Evolutionary conservation across 2,888 invertebrate species (phyloP), one percentile per base, ranked within the genome.

Genomic region (Monoplex corrugatus): DNA sequence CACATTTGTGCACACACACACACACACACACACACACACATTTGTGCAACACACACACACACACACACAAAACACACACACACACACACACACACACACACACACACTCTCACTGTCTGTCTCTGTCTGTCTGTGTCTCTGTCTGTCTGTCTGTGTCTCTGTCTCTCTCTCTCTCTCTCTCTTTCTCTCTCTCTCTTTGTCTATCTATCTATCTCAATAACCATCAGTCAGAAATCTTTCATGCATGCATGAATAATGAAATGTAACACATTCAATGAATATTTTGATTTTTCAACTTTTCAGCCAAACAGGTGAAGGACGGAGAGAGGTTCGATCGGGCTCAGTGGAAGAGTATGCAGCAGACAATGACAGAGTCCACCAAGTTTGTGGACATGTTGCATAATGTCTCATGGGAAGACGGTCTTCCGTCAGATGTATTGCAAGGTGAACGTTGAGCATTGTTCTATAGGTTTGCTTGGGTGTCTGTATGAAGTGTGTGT

Each of bases 331-430:
- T 95, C 90, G 95, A 95, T 91, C 91, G 95, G 40, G 89, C 92
- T 16, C 94, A 93, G 80, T 96, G 96, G 96, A 96, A 96, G 92
- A 92, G 93, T 82, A 96, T 96, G 94, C 94, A 94, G 90, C 93
- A 92, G 87, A 94, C 95, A 8, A 95, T 96, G 95, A 93, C 91
- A 57, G 96, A 96, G 91, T 93, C 95, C 0, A 92, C 93, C 83
- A 96, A 95, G 93, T 96, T 96, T 94, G 95, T 96, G 8, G 96
- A 96, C 92, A 95, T 96, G 95, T 90, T 96, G 86, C 96, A 96
- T 91, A 96, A 96, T 91, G 95, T 96, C 2, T 94, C 95, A 13
- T 96, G 96, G 96, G 95, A 95, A 89, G 96, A 96, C 91, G 96
- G 96, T 8, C 93, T 96, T 0, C 92, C 94, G 32, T 91, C 92